These are phyloP conservation scores for Drosophila monieri DNA, from an alignment of 2,888 invertebrate genomes.

Conservation along the genomic window DNA sequence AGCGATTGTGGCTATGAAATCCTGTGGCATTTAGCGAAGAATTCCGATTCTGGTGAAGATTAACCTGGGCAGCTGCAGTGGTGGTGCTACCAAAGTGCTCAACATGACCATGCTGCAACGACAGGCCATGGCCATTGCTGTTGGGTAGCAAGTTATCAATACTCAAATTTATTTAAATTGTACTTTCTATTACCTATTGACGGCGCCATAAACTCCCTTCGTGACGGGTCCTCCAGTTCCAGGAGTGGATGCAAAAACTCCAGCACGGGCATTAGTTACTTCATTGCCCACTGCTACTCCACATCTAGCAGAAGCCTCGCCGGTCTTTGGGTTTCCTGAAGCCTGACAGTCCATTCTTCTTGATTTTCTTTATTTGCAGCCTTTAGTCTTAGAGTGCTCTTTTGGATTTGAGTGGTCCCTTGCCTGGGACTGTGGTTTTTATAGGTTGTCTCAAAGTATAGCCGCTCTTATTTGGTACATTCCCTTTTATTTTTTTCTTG, in stretches of 20 bases:
- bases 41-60: conserved; percentile 61
- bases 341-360: conserved; percentile 63
- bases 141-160: background rate
- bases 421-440: conserved; percentile 15
- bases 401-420: conserved; percentile 21
- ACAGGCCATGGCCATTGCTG: conserved; percentile 75
- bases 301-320: conserved; percentile 58
- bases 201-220: conserved; percentile 67
- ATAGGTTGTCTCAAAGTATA: conserved; percentile 30
- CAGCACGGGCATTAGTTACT: conserved; percentile 56
- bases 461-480: conserved; percentile 16
- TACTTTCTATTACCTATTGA: conserved; percentile 63
- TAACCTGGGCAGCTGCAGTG: conserved; percentile 56
- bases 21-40: conserved; percentile 65
- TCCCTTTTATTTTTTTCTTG: conserved; percentile 8
- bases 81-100: conserved; percentile 58
- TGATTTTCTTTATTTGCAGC: background rate
- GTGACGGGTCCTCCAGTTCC: conserved; percentile 63
- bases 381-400: background rate
- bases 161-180: background rate
- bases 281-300: conserved; percentile 58
- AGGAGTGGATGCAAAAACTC: conserved; percentile 73
- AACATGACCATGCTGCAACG: conserved; percentile 67
- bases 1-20: conserved; percentile 65
- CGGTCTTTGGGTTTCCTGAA: conserved; percentile 57